A percentile compares a stretch with the other conserved stretches of the same genome.
These are phyloP conservation scores for Cinclus cinclus DNA, from an alignment of 2,113 vertebrate genomes.

Conservation along the genomic window DNA sequence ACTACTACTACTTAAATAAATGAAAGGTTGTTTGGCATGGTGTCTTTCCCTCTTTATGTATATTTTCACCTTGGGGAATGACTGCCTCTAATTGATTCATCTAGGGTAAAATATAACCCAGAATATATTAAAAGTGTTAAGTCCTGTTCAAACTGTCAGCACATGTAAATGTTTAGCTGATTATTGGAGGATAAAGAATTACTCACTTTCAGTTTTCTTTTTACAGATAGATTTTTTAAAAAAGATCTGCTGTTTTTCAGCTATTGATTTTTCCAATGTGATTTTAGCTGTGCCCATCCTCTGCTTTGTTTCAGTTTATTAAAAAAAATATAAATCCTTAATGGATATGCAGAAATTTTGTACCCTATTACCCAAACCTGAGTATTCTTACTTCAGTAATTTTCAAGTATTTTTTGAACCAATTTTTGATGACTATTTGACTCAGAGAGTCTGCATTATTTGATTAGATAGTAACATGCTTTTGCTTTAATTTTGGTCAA, in stretches of 20 bases:
- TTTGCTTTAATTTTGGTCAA: conserved; percentile 41
- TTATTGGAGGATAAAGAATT: conserved; percentile 26
- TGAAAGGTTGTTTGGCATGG: neutral
- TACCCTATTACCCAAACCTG: neutral
- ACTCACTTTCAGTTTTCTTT: neutral
- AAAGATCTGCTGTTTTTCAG: neutral
- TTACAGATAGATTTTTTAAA: conserved; percentile 16
- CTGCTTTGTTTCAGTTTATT: neutral
- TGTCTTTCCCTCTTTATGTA: conserved; percentile 43
- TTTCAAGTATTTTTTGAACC: neutral
- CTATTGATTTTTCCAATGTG: conserved; percentile 13
- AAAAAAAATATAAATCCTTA: neutral
- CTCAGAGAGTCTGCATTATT: neutral
- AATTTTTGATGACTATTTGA: neutral
- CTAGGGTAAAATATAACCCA: conserved; percentile 34
- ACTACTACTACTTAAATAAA: neutral
- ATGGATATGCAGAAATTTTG: neutral
- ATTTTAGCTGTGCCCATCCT: neutral
- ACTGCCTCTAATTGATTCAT: conserved; percentile 44
- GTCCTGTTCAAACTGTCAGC: conserved; percentile 24
- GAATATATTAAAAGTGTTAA: conserved; percentile 26
- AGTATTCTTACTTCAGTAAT: neutral
- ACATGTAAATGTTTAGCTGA: conserved; percentile 13
- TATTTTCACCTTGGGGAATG: conserved; percentile 54
- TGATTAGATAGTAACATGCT: neutral